Evolutionary conservation across 2,888 invertebrate species (phyloP).

Genomic region (Eilema caniola): DNA sequence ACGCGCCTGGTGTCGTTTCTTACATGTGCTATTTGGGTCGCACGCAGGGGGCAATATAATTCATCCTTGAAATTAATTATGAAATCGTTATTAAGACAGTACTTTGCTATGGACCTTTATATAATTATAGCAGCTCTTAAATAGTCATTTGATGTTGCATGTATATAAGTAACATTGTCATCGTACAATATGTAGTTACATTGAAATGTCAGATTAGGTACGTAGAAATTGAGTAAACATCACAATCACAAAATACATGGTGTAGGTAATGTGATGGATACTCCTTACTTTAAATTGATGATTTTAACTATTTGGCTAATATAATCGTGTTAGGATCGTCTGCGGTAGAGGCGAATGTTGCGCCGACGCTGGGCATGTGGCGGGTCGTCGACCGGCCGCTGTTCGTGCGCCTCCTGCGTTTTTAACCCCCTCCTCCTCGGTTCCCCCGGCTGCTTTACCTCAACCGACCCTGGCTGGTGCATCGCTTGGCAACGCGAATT

Average conservation of each 20-base stretch:
- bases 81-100: constrained; percentile 38
- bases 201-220: constrained; percentile 20
- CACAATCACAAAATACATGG: constrained; percentile 6
- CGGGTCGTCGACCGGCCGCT: constrained; percentile 84
- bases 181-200: constrained; percentile 12
- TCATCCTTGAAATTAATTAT: constrained; percentile 61
- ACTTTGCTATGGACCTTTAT: neutral
- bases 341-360: constrained; percentile 77
- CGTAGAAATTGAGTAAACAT: constrained; percentile 15
- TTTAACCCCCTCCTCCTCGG: constrained; percentile 71
- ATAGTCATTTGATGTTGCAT: constrained; percentile 8
- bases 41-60: constrained; percentile 66
- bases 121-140: constrained; percentile 3
- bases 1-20: constrained; percentile 71
- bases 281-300: constrained; percentile 19
- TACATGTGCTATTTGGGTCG: constrained; percentile 76
- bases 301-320: constrained; percentile 64
- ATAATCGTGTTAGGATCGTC: constrained; percentile 75
- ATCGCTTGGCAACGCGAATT: constrained; percentile 84
- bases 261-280: constrained; percentile 6
- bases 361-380: constrained; percentile 81
- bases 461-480: constrained; percentile 81
- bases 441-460: constrained; percentile 72
- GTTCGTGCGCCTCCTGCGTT: constrained; percentile 84
- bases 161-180: constrained; percentile 14